Conservation (phyloP, 2,888 invertebrate species). For the Oscheius onirici region DNA sequence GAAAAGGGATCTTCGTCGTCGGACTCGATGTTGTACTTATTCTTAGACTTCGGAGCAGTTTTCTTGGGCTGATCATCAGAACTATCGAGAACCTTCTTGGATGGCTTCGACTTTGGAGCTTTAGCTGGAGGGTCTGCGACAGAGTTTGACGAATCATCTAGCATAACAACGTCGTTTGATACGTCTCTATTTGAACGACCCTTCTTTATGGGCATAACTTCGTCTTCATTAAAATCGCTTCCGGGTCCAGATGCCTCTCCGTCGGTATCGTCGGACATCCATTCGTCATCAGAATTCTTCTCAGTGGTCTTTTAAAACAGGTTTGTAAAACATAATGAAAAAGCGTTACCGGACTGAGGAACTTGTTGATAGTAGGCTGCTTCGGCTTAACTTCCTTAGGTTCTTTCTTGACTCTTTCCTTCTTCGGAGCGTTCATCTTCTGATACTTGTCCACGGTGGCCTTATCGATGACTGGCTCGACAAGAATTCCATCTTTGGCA, state of each 20-base stretch:
- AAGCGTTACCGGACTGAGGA: slow-evolving; percentile 34
- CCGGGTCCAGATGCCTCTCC: slow-evolving; percentile 33
- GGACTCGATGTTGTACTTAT: neutral
- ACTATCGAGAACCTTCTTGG: slow-evolving; percentile 6
- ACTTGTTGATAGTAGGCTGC: slow-evolving; percentile 50
- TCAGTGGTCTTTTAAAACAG: slow-evolving; percentile 1
- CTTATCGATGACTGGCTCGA: slow-evolving; percentile 56
- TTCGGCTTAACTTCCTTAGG: slow-evolving; percentile 49
- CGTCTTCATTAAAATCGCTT: slow-evolving; percentile 13
- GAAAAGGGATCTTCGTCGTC: neutral
- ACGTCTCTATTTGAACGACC: neutral
- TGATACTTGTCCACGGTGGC: slow-evolving; percentile 63
- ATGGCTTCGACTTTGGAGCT: slow-evolving; percentile 31
- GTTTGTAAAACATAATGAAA: neutral
- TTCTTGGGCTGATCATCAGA: neutral
- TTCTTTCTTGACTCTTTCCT: slow-evolving; percentile 50
- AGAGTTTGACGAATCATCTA: neutral
- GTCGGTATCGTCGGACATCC: slow-evolving; percentile 38
- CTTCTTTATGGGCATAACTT: slow-evolving; percentile 32
- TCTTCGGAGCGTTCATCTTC: slow-evolving; percentile 55
- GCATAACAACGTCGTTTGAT: no score
- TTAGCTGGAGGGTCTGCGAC: neutral
- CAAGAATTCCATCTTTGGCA: slow-evolving; percentile 53
- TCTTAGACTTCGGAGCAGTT: neutral
- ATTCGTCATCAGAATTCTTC: slow-evolving; percentile 40